Evolutionary conservation across 2,797 vertebrate species (phyloP), one percentile per base, ranked within the genome.

Genomic region (Halcyon chelicuti): DNA sequence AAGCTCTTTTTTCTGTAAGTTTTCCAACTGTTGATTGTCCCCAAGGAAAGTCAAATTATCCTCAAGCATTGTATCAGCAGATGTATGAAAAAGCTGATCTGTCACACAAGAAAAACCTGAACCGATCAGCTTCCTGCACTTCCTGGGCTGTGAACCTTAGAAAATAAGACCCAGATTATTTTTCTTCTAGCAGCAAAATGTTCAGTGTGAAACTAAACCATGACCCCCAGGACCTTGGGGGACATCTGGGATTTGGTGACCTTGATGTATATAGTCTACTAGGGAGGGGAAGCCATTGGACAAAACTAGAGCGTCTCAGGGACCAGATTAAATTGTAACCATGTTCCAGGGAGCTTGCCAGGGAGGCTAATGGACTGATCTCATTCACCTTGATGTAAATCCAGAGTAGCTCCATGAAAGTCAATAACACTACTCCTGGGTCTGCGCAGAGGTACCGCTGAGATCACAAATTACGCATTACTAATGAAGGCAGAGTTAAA

Each of bases 361-460:
- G 93, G 71, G 86, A 95, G 60, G 28, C 91, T 89, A 72, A 95
- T 71, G 54, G 86, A 23, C 95, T 96, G 96, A 97, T 95, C 93
- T 97, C 95, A 97, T 96, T 87, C 85, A 93, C 96, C 95, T 97
- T 97, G 96, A 96, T 96, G 96, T 92, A 82, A 95, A 92, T 97
- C 96, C 95, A 96, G 91, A 77, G 86, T 37, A 93, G 74, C 80
- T 90, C 71, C 93, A 72, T 2, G 8, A 88, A 89, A 95, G 80
- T 93, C 83, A 95, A 82, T 1, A 90, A 65, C 77, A 37, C 65
- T 86, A 39, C 74, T 91, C 58, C 95, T 94, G 95, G 95, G 93
- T 93, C 89, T 1, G 3, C 12, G 35, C 0, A 2, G 89, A 91
- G 75, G 82, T 40, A 86, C n/a, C 0, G 23, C 91, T 96, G 95